Percentiles rank a stretch among this genome's conserved stretches.
These are phyloP conservation scores for Lepisosteus oculatus DNA, from an alignment of 2,113 vertebrate genomes.

Conservation along the genomic window DNA sequence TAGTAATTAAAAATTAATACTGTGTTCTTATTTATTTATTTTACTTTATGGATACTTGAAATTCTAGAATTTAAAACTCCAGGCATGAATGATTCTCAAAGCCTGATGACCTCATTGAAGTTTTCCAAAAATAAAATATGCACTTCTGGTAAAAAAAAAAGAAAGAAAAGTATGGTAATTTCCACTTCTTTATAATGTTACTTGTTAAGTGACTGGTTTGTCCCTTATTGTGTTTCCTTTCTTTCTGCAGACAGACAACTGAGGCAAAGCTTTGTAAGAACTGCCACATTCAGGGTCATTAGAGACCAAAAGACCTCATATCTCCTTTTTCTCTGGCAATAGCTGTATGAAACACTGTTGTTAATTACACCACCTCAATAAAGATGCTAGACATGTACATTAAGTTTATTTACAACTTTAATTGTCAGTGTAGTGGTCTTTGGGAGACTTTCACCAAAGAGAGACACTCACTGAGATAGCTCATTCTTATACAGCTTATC, in stretches of 20 bases:
- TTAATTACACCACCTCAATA: constrained; percentile 20
- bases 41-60: no score
- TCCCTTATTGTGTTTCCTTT: no score
- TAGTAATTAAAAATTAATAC: no score
- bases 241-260: neutral
- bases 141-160: no score
- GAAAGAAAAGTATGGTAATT: no score
- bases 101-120: no score
- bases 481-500: constrained; percentile 11
- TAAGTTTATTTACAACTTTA: constrained; percentile 37
- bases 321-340: constrained; percentile 5
- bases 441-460: neutral
- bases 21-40: no score
- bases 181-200: no score
- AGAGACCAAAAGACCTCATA: constrained; percentile 6
- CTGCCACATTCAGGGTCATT: neutral
- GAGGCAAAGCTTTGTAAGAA: constrained; percentile 2
- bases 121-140: no score
- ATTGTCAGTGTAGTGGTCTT: constrained; percentile 20
- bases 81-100: no score
- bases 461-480: constrained; percentile 4
- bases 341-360: constrained; percentile 14
- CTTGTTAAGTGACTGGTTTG: no score
- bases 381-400: constrained; percentile 27
- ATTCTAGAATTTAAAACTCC: no score